A percentile compares a stretch with the other conserved stretches of the same genome.
phyloP scores from a whole-genome alignment of 2,797 vertebrate genomes.

The Lacerta agilis region DNA sequence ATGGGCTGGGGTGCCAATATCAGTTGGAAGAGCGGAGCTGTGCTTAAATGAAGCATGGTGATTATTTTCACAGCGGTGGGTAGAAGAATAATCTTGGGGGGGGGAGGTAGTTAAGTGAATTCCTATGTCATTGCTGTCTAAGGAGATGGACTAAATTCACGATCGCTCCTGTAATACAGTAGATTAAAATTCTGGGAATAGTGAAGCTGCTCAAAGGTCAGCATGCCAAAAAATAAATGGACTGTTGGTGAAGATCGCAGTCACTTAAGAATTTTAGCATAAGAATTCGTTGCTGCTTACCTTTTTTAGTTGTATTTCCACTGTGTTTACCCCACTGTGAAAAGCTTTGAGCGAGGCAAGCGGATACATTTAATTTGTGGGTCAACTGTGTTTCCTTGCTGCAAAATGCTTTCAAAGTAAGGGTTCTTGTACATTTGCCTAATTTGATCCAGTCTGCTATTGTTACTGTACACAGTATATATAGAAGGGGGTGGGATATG shows the following conservation, averaged over 20 bases:
- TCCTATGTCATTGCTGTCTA: constrained; percentile 49
- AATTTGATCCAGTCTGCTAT: background rate
- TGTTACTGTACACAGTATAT: background rate
- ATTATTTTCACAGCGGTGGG: constrained; percentile 65
- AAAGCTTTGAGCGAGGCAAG: background rate
- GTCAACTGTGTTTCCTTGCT: constrained; percentile 15
- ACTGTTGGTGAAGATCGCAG: background rate
- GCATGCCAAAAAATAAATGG: background rate
- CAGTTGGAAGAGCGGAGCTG: constrained; percentile 15
- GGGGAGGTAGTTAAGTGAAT: constrained; percentile 40
- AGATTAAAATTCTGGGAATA: constrained; percentile 34
- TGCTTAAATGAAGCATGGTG: constrained; percentile 44
- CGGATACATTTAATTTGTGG: constrained; percentile 24
- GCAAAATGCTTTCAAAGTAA: constrained; percentile 31
- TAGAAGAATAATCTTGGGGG: constrained; percentile 50
- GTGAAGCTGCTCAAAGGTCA: constrained; percentile 27
- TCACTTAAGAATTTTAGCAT: constrained; percentile 22
- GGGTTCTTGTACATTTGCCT: background rate
- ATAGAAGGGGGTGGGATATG: no score
- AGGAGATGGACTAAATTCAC: constrained; percentile 23
- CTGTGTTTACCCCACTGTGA: constrained; percentile 24
- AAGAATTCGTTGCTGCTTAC: constrained; percentile 31
- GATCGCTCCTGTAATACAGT: constrained; percentile 16
- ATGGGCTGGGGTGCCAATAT: constrained; percentile 31
- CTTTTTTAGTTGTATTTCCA: constrained; percentile 3